These are phyloP conservation scores for Caradrina kadenii DNA, from an alignment of 2,888 invertebrate species.

Conservation along the genomic window DNA sequence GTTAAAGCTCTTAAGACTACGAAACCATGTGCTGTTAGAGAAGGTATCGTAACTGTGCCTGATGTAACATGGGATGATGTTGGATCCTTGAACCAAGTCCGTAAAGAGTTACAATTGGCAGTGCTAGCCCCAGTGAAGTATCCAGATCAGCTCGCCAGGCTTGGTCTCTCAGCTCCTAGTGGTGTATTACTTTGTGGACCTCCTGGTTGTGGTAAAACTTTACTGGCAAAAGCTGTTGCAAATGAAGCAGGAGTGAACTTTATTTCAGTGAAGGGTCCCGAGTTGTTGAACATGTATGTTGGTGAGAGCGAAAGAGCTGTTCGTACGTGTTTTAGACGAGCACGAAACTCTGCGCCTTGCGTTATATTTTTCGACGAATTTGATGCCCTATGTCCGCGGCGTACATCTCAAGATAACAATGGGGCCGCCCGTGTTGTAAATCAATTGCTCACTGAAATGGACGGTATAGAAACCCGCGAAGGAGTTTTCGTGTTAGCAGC, in stretches of 20 bases:
- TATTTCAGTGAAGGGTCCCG: conserved; percentile 99
- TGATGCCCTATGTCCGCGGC: conserved; percentile 97
- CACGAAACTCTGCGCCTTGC: conserved; percentile 98
- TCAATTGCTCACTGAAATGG: conserved; percentile 99
- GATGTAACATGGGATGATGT: conserved; percentile 99
- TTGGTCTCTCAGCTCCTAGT: conserved; percentile 95
- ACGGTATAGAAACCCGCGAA: conserved; percentile 97
- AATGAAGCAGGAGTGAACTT: conserved; percentile 99
- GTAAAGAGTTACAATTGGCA: conserved; percentile 97
- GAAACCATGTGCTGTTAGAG: conserved; percentile 98
- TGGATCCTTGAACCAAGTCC: conserved; percentile 96
- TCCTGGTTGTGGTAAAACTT: conserved; percentile 98
- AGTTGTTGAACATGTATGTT: conserved; percentile 99
- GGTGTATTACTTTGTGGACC: conserved; percentile 99
- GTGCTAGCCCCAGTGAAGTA: conserved; percentile 98
- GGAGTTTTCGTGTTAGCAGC: conserved; percentile 99
- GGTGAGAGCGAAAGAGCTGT: conserved; percentile 99
- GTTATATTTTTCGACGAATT: conserved; percentile 99
- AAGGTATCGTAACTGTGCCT: conserved; percentile 99
- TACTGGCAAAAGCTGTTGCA: conserved; percentile 99
- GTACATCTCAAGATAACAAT: conserved; percentile 93
- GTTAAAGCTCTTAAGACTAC: conserved; percentile 94
- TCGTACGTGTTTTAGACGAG: conserved; percentile 98
- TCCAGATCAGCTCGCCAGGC: conserved; percentile 94
- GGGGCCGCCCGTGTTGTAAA: conserved; percentile 97